Base-by-base conservation (phyloP, 2,113 vertebrate genomes). In the Centrocercus urophasianus region DNA sequence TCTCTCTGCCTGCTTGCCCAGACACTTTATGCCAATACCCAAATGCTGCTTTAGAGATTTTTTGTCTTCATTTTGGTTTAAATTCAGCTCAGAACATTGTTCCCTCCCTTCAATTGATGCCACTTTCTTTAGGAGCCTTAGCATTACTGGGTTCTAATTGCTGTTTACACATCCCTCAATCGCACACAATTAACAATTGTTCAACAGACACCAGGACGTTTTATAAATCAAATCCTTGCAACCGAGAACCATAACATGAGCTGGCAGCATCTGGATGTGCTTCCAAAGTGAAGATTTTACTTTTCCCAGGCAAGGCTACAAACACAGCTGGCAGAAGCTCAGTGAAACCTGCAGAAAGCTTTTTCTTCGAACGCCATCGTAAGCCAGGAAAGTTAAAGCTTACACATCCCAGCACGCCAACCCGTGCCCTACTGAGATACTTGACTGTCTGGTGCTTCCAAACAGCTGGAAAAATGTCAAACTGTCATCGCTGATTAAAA, bases 401-500 rank as follows among this genome's bases (percentile, higher is more conserved):
- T 96, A 95, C 89, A 83, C 42, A 90, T 83, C 97, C 97, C 97
- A 98, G 97, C 97, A 97, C 94, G 97, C 96, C 96, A 97, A 40
- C 77, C 97, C 80, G 71, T 92, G 95, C 96, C 97, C 97, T 90
- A 97, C 97, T 60, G 93, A 97, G 97, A 96, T 81, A 88, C 90
- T 96, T 95, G 95, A 97, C 97, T 97, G 96, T 96, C 96, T 96
- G 89, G 83, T 91, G 93, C 93, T 95, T 97, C 96, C 83, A 95
- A 96, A 95, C 97, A 97, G 97, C 97, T 97, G 95, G 97, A 96
- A 93, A 95, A 97, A 97, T 94, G 93, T 98, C 98, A 97, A 97
- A 96, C 97, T 98, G 98, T 97, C 98, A 97, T 95, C 96, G 84
- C 94, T 97, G 97, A 97, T 98, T 98, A 98, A 98, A 97, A 97